Base-by-base conservation (phyloP, 2,797 vertebrate genomes). In the Leptodactylus fallax region DNA sequence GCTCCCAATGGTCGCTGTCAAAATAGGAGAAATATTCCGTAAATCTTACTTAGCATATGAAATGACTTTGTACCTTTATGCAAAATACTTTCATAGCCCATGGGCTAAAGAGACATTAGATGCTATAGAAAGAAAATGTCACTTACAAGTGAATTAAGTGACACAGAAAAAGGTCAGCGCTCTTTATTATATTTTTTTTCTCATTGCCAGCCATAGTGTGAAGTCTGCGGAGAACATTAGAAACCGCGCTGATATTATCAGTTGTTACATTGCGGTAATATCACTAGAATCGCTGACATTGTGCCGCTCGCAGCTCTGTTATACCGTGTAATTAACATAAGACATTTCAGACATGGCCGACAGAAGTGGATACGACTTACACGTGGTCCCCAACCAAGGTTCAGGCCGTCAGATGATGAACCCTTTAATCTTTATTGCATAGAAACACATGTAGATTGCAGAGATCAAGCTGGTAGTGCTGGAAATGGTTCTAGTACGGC, bases 1-100 rank as follows among this genome's bases (percentile, higher is more conserved):
- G 88, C 3, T 89, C 65, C 89, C 82, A 63, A 76, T 90, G 65
- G n/a, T 10, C 89, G 90, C 81, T 86, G 49, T 91, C 90, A 56
- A 61, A 47, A 87, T 69, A 76, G 81, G 81, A 74, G 53, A 88
- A 47, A 77, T 56, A 79, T 61, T 23, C 82, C 47, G 53, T 87
- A 91, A 87, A 51, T 58, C 7, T 16, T 7, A 60, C 51, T 92
- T 83, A 87, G 84, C 79, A 23, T 76, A 88, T 83, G 49, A 19
- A 81, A 12, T 90, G 83, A 90, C 88, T 91, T 91, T 88, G 77
- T 69, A 51, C 1, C 86, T 23, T 65, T 58, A 19, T 8, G 12
- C 87, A 1, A 74, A 55, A 87, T 74, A 84, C 87, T 87, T 89
- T 88, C 61, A 77, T 71, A 74, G 88, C 85, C 88, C 76, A 21